A percentile compares a stretch with the other conserved stretches of the same genome.
Evolutionary conservation across 2,888 invertebrate genomes (phyloP).

Genomic region (Philopedon plagiatum): DNA sequence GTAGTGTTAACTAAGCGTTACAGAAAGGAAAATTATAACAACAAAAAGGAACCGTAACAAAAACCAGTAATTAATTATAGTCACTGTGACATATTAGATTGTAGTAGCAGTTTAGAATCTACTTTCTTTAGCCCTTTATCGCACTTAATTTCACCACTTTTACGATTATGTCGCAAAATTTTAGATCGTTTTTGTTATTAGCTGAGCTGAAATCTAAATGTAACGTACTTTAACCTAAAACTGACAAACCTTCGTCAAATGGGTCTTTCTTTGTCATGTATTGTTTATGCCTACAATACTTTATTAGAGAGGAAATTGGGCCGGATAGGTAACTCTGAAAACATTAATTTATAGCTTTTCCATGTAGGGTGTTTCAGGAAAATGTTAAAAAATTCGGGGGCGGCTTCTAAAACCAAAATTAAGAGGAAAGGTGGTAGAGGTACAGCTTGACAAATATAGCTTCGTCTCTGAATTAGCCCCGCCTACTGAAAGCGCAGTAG

Average conservation of each 20-base stretch:
- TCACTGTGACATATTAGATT: not conserved
- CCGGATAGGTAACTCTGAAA: not conserved
- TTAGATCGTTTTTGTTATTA: not conserved
- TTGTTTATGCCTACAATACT: not conserved
- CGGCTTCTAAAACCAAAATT: too few relatives aligned
- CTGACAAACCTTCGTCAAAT: conserved; percentile 3
- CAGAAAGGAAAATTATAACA: too few relatives aligned
- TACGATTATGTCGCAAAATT: not conserved
- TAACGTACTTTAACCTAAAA: conserved; percentile 4
- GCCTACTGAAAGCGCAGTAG: too few relatives aligned
- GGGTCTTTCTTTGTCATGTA: not conserved
- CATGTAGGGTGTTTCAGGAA: too few relatives aligned
- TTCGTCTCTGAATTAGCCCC: too few relatives aligned
- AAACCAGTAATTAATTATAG: not conserved
- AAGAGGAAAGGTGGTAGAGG: too few relatives aligned
- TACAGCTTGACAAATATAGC: too few relatives aligned
- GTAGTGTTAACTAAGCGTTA: too few relatives aligned
- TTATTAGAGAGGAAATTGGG: not conserved
- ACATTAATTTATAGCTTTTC: not conserved
- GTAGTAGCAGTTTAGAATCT: not conserved
- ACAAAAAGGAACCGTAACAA: not conserved
- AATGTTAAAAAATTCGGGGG: too few relatives aligned
- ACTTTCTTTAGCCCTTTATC: not conserved
- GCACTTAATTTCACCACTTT: not conserved
- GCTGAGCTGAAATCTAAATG: not conserved